Evolutionary conservation across 2,888 invertebrate genomes (phyloP).

Genomic region (Hyalella azteca): DNA sequence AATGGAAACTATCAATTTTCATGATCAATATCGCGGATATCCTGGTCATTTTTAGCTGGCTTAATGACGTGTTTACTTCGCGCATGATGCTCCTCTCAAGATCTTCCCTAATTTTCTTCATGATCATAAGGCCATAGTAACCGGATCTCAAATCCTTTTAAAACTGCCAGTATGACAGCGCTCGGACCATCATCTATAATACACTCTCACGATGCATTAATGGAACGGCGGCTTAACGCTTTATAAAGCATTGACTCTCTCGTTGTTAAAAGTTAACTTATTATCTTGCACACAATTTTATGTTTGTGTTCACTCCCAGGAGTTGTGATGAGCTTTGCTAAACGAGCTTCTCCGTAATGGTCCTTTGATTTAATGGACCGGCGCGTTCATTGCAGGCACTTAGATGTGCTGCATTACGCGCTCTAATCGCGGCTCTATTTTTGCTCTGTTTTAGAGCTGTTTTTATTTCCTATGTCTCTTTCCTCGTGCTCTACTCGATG

Average conservation of each 20-base stretch:
- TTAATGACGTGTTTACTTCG: conserved; percentile 19
- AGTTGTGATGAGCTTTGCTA: conserved; percentile 1
- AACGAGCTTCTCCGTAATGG: conserved; percentile 21
- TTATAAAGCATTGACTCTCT: neutral
- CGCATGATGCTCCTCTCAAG: neutral
- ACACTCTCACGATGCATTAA: neutral
- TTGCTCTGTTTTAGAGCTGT: neutral
- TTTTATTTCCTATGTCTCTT: neutral
- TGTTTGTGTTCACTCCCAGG: neutral
- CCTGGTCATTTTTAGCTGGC: conserved; percentile 1
- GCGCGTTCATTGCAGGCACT: neutral
- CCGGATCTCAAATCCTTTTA: no score
- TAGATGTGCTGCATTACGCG: conserved; percentile 8
- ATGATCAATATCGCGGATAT: conserved; percentile 18
- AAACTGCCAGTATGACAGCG: no score
- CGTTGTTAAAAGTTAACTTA: neutral
- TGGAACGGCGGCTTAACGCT: neutral
- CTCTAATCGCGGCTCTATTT: neutral
- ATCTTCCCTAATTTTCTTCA: neutral
- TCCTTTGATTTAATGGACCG: conserved; percentile 20
- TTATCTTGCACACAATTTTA: neutral
- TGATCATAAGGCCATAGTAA: neutral
- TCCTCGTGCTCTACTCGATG: no score
- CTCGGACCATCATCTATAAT: no score
- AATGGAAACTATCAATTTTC: conserved; percentile 28